Evolutionary conservation across 2,797 vertebrate genomes (phyloP).

Genomic region (Gymnoscopelus microlampas): DNA sequence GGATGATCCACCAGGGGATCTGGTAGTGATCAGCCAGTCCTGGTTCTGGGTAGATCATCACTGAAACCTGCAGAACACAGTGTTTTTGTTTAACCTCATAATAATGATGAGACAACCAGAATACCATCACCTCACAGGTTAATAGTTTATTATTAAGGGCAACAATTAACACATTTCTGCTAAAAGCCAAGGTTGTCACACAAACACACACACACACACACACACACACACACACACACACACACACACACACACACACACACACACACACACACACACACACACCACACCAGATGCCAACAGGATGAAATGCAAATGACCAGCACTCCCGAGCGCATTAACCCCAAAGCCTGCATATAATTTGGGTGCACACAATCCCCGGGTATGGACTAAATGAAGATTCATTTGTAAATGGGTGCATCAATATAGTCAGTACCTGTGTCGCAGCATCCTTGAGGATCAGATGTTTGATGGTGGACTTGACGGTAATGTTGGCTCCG

Average conservation of each 20-base stretch:
- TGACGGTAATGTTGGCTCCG: slow-evolving; percentile 90
- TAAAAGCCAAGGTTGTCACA: neutral
- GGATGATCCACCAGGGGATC: slow-evolving; percentile 93
- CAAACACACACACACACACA: neutral
- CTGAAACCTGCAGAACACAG: slow-evolving; percentile 77
- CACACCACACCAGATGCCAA: neutral
- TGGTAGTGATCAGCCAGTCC: slow-evolving; percentile 77
- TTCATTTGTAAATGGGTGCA: too few species aligned
- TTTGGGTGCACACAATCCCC: too few species aligned
- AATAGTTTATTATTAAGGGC: too few species aligned
- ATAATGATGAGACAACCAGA: too few species aligned
- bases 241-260: neutral
- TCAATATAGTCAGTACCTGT: slow-evolving; percentile 75
- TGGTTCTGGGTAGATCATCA: slow-evolving; percentile 90
- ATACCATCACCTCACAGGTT: too few species aligned
- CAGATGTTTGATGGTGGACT: slow-evolving; percentile 89
- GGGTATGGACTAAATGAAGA: too few species aligned
- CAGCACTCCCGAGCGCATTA: too few species aligned
- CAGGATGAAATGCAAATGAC: too few species aligned
- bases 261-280: neutral
- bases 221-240: neutral
- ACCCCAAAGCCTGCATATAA: too few species aligned
- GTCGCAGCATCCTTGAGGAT: slow-evolving; percentile 85
- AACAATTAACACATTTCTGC: too few species aligned
- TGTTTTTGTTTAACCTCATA: too few species aligned